Base-by-base conservation (phyloP, 2,888 invertebrate genomes). In the Atrina japonica region DNA sequence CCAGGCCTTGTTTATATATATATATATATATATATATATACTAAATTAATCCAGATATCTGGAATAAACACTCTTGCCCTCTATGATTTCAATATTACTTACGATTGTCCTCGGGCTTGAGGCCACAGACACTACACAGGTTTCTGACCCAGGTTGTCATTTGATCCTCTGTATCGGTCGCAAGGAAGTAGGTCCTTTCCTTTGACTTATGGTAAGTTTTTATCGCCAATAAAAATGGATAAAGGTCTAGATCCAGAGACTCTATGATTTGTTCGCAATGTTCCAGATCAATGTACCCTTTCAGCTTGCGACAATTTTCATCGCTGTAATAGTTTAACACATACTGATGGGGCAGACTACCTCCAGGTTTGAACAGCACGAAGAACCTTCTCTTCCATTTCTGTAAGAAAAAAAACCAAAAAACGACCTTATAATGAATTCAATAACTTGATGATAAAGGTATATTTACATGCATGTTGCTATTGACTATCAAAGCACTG, bases 361-460 rank as follows among this genome's bases (percentile, higher is more conserved):
- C 96, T 43, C 95, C 95, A 90, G 96, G 96, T 80, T 96, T 94
- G 75, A 83, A 83, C 85, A 98, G 93, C 81, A 96, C 95, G 92
- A 98, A 98, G 96, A 96, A 98, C 86, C 98, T 93, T 90, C 95
- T 94, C 90, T 97, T 94, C 98, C 98, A 98, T 93, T 96, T 95
- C 98, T 98, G 91, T 40, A 82, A 81, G 58, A 43, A 65, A 47
- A 58, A 56, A 58, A 61, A 30, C 50, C 16, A 53, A 50, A 40
- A n/a, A n/a, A n/a, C n/a, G n/a, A n/a, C n/a, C n/a, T n/a, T n/a
- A n/a, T n/a, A n/a, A n/a, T n/a, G n/a, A n/a, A n/a, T n/a, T n/a
- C n/a, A n/a, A n/a, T n/a, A n/a, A n/a, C n/a, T n/a, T n/a, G n/a
- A n/a, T n/a, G n/a, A n/a, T n/a, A n/a, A n/a, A n/a, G n/a, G n/a